Conservation (phyloP, 2,797 vertebrate species). For the Meda fulgida region DNA sequence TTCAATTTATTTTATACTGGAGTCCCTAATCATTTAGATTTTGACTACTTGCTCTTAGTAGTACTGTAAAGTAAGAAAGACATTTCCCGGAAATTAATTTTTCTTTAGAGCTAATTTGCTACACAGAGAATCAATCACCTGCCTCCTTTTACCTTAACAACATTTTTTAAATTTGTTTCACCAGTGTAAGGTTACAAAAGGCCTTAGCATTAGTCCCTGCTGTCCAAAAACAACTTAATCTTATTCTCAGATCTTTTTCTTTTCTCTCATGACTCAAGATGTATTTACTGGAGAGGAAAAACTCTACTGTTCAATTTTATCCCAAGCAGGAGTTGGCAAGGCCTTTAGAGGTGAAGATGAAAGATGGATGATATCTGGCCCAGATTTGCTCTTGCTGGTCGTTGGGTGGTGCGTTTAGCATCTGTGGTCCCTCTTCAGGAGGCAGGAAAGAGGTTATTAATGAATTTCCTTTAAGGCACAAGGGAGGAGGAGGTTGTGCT, state of each 20-base stretch:
- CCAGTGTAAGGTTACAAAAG: neutral
- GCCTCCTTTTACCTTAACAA: neutral
- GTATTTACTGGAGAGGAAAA: conserved; percentile 23
- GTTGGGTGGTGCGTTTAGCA: conserved; percentile 57
- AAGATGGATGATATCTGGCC: conserved; percentile 67
- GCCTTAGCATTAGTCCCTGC: neutral
- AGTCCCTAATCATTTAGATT: too few relatives aligned
- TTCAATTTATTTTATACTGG: too few relatives aligned
- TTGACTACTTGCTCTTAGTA: too few relatives aligned
- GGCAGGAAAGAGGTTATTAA: conserved; percentile 62
- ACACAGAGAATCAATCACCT: neutral
- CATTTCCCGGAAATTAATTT: too few relatives aligned
- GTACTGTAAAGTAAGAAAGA: too few relatives aligned
- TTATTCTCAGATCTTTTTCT: conserved; percentile 19
- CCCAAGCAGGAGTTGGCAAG: conserved; percentile 30
- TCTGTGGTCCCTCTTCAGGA: conserved; percentile 50
- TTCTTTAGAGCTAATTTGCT: too few relatives aligned
- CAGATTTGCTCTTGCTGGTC: conserved; percentile 61
- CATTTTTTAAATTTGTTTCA: too few relatives aligned
- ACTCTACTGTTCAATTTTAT: conserved; percentile 41
- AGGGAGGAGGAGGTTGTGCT: conserved; percentile 57
- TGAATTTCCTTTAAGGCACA: conserved; percentile 59
- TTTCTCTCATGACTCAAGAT: conserved; percentile 28
- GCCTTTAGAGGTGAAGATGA: conserved; percentile 41
- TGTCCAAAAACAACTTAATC: conserved; percentile 9